These are phyloP conservation scores for Sphecodes monilicornis DNA, from an alignment of 2,888 invertebrate species.

Conservation along the genomic window DNA sequence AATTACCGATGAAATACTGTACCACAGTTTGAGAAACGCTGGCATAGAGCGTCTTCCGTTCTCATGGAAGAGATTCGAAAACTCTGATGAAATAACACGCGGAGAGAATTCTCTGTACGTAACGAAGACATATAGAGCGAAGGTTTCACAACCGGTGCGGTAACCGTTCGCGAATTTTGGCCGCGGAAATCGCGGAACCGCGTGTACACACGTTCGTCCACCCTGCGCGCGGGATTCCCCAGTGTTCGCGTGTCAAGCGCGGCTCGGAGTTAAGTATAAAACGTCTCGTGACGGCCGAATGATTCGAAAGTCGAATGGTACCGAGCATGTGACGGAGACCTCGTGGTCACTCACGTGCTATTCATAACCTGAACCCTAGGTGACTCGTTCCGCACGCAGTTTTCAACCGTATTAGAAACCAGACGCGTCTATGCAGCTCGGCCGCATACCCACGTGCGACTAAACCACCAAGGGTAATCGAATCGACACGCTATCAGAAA, in stretches of 20 bases:
- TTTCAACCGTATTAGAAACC: slow-evolving; percentile 20
- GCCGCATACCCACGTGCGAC: slow-evolving; percentile 43
- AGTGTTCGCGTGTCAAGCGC: slow-evolving; percentile 35
- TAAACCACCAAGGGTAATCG: too few relatives aligned
- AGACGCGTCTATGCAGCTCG: not conserved
- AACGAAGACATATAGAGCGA: too few relatives aligned
- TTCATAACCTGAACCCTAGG: slow-evolving; percentile 76
- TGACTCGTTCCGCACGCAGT: slow-evolving; percentile 46
- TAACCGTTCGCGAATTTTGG: slow-evolving; percentile 3
- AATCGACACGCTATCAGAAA: too few relatives aligned
- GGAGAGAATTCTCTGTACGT: too few relatives aligned
- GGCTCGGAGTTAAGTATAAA: slow-evolving; percentile 68
- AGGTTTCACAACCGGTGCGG: not conserved
- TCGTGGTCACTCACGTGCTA: slow-evolving; percentile 82
- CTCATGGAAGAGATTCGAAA: too few relatives aligned
- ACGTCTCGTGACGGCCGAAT: slow-evolving; percentile 74
- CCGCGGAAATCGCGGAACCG: not conserved
- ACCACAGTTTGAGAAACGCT: too few relatives aligned
- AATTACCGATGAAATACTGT: too few relatives aligned
- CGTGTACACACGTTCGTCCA: slow-evolving; percentile 18
- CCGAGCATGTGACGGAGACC: slow-evolving; percentile 75
- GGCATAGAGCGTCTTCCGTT: too few relatives aligned
- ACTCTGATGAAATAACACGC: too few relatives aligned
- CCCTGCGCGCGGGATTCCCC: slow-evolving; percentile 23
- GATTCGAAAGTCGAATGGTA: slow-evolving; percentile 59